These are phyloP conservation scores for sheep (Ovis aries) DNA, from an alignment of 2,113 vertebrate genomes.

Conservation along the genomic window ARS-UI_Ramb_v3.0 NC_056065.1:685001-685500, in stretches of 20 bases:
- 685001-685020: neutral
- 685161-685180: too few relatives aligned
- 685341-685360: neutral
- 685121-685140: neutral
- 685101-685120: neutral
- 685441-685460: neutral
- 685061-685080: neutral
- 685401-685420: neutral
- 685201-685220: neutral
- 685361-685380: neutral
- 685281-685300: neutral
- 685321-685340: neutral
- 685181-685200: neutral
- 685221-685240: neutral
- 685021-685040: neutral
- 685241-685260: neutral
- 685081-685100: rapidly evolving
- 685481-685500: neutral
- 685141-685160: rapidly evolving
- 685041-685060: neutral
- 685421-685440: neutral
- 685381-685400: neutral
- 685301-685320: neutral
- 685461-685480: neutral
- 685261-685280: neutral